Conservation (phyloP, 53 echinoderm and acorn worm species). For the Arbacia lixula region DNA sequence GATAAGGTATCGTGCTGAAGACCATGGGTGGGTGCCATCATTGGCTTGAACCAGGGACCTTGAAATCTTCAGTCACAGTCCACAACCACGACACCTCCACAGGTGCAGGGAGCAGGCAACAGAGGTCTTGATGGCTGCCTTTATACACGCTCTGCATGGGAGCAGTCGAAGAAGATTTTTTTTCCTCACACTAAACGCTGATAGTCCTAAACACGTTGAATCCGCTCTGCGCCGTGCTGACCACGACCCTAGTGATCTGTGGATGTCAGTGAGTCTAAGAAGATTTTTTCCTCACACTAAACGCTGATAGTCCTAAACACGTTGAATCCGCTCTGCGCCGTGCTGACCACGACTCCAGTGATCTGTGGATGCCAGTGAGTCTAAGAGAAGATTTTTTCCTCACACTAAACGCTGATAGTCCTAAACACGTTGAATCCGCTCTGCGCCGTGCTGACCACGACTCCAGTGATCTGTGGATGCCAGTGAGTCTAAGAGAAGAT, state of each 20-base stretch:
- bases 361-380: slow-evolving; percentile 93
- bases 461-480: slow-evolving; percentile 95
- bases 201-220: slow-evolving; percentile 90
- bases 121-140: no score
- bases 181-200: slow-evolving; percentile 86
- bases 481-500: slow-evolving; percentile 89
- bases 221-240: slow-evolving; percentile 83
- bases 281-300: no score
- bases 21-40: no score
- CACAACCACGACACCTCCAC: no score
- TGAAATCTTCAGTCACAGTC: no score
- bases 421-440: slow-evolving; percentile 96
- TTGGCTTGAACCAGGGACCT: no score
- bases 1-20: no score
- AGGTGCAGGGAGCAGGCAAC: no score
- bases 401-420: slow-evolving; percentile 95
- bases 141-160: no score
- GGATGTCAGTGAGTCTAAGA: slow-evolving; percentile 86
- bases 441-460: slow-evolving; percentile 87
- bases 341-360: slow-evolving; percentile 76
- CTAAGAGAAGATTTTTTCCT: no score
- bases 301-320: slow-evolving; percentile 91
- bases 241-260: slow-evolving; percentile 78
- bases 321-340: slow-evolving; percentile 83
- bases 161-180: no score